Evolutionary conservation across 2,888 invertebrate genomes (phyloP).

Genomic region (Lacanobia wlatinum): DNA sequence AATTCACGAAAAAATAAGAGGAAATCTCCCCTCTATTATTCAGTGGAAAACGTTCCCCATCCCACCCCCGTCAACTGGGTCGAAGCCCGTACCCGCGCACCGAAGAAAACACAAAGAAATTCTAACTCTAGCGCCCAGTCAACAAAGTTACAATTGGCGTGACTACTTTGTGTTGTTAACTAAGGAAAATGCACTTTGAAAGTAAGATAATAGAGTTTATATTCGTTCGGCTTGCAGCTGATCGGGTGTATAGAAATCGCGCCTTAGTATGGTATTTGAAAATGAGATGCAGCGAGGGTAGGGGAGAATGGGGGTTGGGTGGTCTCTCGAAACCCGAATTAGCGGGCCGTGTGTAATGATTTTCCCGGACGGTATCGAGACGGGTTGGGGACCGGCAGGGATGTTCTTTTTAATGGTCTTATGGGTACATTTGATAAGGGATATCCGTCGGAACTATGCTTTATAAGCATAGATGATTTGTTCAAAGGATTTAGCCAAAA

Average conservation of each 20-base stretch:
- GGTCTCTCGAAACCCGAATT: constrained; percentile 89
- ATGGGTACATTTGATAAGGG: constrained; percentile 73
- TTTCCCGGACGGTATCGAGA: constrained; percentile 89
- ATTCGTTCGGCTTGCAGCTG: constrained; percentile 72
- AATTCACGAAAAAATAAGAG: constrained; percentile 90
- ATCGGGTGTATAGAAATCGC: constrained; percentile 78
- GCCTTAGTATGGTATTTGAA: constrained; percentile 87
- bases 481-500: constrained; percentile 19
- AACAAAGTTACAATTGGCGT: constrained; percentile 85
- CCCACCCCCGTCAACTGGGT: constrained; percentile 69
- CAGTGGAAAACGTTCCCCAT: constrained; percentile 80
- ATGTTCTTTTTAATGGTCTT: constrained; percentile 77
- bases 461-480: constrained; percentile 55
- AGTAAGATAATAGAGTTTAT: constrained; percentile 76
- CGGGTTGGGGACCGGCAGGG: constrained; percentile 77
- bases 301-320: constrained; percentile 71
- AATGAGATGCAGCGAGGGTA: constrained; percentile 89
- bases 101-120: constrained; percentile 82
- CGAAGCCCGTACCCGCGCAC: constrained; percentile 68
- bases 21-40: constrained; percentile 89
- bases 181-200: constrained; percentile 74
- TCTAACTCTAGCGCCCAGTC: constrained; percentile 82
- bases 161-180: constrained; percentile 61
- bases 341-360: constrained; percentile 90
- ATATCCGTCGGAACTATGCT: constrained; percentile 65